Evolutionary conservation across 2,113 vertebrate genomes (phyloP).

Genomic region (Sclerurus mexicanus): DNA sequence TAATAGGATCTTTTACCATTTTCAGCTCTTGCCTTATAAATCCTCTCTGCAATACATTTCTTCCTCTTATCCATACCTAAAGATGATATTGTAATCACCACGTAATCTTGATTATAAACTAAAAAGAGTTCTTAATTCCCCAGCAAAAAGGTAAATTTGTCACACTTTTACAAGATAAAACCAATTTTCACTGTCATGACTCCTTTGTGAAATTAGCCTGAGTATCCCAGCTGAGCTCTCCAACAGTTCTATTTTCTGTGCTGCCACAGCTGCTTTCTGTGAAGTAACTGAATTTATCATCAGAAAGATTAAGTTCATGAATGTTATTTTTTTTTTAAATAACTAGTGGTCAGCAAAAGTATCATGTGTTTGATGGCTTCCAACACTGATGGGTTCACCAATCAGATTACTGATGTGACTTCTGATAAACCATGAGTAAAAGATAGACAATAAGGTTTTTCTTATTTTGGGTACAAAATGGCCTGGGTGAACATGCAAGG

Average conservation of each 20-base stretch:
- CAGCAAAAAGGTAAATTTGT: not conserved
- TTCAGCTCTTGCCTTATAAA: not conserved
- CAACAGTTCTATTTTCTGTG: not conserved
- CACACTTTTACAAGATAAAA: not conserved
- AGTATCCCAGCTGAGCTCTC: not conserved
- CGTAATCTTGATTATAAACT: not conserved
- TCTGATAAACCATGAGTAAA: not conserved
- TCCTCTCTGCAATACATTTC: not conserved
- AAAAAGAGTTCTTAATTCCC: not conserved
- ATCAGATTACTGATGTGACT: not conserved
- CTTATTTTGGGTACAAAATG: not conserved
- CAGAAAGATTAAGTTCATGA: not conserved
- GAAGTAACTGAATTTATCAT: not conserved
- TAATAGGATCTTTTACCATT: not conserved
- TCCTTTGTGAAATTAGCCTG: not conserved
- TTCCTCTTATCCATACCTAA: not conserved
- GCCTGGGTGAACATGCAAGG: not conserved
- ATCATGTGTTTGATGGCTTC: not conserved
- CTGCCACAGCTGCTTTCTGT: not conserved
- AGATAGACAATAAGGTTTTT: not conserved
- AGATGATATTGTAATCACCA: not conserved
- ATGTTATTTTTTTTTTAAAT: not conserved
- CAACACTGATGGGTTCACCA: not conserved
- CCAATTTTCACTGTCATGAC: not conserved
- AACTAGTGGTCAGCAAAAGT: not conserved